phyloP scores from a whole-genome alignment of 2,797 vertebrate species.

The Aerospiza tachiro region DNA sequence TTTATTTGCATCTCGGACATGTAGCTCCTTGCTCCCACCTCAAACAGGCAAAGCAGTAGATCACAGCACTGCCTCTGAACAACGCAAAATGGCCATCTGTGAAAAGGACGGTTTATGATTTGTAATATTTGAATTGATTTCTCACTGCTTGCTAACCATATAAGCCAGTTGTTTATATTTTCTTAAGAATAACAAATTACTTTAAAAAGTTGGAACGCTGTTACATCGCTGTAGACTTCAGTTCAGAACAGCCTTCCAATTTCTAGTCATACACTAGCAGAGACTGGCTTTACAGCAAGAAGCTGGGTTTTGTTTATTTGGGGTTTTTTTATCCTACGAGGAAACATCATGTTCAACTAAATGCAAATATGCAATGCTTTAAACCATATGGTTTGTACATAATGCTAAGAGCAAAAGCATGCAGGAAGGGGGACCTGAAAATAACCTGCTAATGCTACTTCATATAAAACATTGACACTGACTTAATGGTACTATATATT shows the following conservation, averaged over 20 bases:
- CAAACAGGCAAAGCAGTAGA: neutral
- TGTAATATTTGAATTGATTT: neutral
- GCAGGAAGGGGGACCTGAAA: neutral
- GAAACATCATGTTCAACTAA: neutral
- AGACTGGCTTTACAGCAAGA: neutral
- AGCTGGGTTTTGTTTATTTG: neutral
- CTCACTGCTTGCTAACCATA: neutral
- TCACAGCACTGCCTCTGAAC: neutral
- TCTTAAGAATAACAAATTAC: neutral
- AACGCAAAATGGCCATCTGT: fast-evolving
- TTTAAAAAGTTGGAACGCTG: neutral
- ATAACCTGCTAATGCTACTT: neutral
- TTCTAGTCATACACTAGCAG: fast-evolving
- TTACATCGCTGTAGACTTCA: neutral
- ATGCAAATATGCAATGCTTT: neutral
- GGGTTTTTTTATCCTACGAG: neutral
- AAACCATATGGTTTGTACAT: neutral
- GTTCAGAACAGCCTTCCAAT: neutral
- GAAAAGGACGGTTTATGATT: neutral
- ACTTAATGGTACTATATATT: neutral
- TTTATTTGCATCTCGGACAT: neutral
- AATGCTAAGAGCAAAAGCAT: neutral
- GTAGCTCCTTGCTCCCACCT: neutral
- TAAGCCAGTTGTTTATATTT: neutral
- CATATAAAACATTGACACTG: neutral